These are phyloP conservation scores for Polypedilum vanderplanki DNA, from an alignment of 1,140 invertebrate species.

Conservation along the genomic window DNA sequence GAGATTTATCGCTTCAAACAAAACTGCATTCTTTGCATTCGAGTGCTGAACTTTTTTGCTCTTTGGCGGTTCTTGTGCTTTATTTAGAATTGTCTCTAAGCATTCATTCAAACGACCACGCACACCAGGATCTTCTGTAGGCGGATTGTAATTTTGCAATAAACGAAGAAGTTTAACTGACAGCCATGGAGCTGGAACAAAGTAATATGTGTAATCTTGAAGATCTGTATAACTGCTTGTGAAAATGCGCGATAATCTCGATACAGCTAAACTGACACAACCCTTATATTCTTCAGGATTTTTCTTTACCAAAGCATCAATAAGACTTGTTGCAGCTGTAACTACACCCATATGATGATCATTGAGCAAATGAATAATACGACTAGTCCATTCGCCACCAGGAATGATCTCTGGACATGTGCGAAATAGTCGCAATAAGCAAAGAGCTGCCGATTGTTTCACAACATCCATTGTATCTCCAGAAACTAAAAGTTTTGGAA, in stretches of 20 bases:
- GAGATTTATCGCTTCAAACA: constrained; percentile 99
- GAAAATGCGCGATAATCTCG: constrained; percentile 92
- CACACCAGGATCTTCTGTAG: constrained; percentile 91
- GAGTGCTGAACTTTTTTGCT: constrained; percentile 99
- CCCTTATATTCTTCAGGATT: constrained; percentile 99
- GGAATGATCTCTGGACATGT: constrained; percentile 93
- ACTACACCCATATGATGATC: constrained; percentile 99
- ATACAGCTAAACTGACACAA: constrained; percentile 95
- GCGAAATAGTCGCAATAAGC: constrained; percentile 85
- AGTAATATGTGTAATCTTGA: constrained; percentile 99
- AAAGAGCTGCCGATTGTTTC: constrained; percentile 98
- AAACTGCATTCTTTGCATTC: constrained; percentile 98
- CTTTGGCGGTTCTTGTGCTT: constrained; percentile 98
- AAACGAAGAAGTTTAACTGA: constrained; percentile 95
- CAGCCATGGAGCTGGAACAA: constrained; percentile 99
- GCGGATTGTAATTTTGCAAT: constrained; percentile 96
- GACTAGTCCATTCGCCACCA: constrained; percentile 95
- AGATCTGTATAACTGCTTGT: constrained; percentile 97
- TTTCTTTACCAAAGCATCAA: constrained; percentile 96
- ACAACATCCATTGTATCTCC: constrained; percentile 99
- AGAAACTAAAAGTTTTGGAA: constrained; percentile 95
- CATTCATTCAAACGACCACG: constrained; percentile 94
- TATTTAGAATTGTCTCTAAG: constrained; percentile 98
- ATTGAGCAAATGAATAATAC: constrained; percentile 97
- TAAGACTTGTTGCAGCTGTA: constrained; percentile 94